Conservation (phyloP, 1,140 invertebrate genomes). For the Zaprionus davidi region DNA sequence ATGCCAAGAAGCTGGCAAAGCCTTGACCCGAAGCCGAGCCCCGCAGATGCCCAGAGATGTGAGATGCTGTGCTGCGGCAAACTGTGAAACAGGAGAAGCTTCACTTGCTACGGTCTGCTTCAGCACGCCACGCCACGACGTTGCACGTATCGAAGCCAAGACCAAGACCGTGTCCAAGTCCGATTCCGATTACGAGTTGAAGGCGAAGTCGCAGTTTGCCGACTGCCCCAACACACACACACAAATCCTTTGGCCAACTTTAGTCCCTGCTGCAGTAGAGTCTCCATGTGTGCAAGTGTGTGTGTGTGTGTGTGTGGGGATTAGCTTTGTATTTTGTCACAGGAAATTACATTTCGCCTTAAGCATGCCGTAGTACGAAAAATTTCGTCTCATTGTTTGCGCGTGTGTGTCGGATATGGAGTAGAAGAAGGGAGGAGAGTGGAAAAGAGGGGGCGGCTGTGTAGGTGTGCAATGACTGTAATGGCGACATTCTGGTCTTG, state of each 20-base stretch:
- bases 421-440: neutral
- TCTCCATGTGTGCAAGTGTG: neutral
- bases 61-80: neutral
- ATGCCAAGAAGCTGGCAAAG: constrained; percentile 60
- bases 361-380: constrained; percentile 70
- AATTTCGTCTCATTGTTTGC: constrained; percentile 79
- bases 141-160: constrained; percentile 70
- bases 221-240: constrained; percentile 29
- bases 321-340: constrained; percentile 83
- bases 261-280: constrained; percentile 39
- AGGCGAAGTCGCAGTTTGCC: constrained; percentile 23
- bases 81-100: constrained; percentile 11
- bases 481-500: constrained; percentile 35
- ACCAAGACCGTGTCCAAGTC: constrained; percentile 25
- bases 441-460: neutral
- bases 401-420: constrained; percentile 18
- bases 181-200: constrained; percentile 18
- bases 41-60: neutral
- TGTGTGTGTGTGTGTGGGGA: constrained; percentile 59
- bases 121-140: constrained; percentile 7
- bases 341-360: constrained; percentile 83
- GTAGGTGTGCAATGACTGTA: constrained; percentile 42
- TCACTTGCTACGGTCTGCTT: constrained; percentile 27
- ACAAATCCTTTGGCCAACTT: constrained; percentile 73
- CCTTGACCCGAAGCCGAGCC: constrained; percentile 60